Conservation (phyloP, 2,797 vertebrate species). For the Chromobotia macracanthus region DNA sequence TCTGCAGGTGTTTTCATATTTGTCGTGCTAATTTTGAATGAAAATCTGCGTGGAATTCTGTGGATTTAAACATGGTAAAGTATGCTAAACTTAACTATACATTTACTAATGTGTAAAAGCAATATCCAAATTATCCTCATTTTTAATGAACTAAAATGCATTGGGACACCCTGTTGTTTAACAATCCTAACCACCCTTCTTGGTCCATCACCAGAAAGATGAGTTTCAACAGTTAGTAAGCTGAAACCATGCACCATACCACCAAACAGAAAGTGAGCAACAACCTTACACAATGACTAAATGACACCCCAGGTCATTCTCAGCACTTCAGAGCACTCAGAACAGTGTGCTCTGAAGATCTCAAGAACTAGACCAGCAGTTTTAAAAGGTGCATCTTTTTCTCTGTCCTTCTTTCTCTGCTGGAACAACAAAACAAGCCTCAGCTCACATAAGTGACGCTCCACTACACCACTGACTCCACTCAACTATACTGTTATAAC, state of each 20-base stretch:
- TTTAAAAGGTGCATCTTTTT: background rate
- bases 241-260: background rate
- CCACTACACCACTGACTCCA: too few species aligned
- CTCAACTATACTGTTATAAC: too few species aligned
- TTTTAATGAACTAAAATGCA: too few species aligned
- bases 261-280: background rate
- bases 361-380: background rate
- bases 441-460: background rate
- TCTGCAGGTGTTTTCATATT: too few species aligned
- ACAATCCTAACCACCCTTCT: background rate
- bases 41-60: too few species aligned
- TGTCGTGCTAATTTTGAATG: too few species aligned
- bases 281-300: background rate
- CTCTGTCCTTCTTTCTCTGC: background rate
- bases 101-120: too few species aligned
- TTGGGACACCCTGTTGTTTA: too few species aligned
- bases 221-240: background rate
- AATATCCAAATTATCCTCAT: too few species aligned
- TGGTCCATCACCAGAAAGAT: background rate
- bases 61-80: too few species aligned
- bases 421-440: slow-evolving; percentile 10
- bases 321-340: slow-evolving; percentile 4
- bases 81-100: too few species aligned
- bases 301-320: background rate
- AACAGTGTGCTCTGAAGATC: slow-evolving; percentile 7